phyloP scores from a whole-genome alignment of 2,113 vertebrate genomes.

The Callipepla squamata region DNA sequence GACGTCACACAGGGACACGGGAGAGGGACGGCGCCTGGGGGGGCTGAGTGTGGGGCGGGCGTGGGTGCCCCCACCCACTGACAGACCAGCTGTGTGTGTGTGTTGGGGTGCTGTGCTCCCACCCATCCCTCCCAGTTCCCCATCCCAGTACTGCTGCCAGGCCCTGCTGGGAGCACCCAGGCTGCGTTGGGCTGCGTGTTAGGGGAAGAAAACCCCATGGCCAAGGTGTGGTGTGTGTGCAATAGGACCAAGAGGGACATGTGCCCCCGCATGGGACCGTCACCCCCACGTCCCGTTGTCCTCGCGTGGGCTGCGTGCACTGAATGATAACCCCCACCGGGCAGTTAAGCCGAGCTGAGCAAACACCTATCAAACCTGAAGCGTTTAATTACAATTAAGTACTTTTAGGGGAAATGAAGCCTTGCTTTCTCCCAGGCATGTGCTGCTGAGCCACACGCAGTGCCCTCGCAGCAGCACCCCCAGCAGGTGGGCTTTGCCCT shows the following conservation, averaged over 20 bases:
- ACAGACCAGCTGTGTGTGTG: rapidly evolving
- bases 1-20: background rate
- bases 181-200: rapidly evolving
- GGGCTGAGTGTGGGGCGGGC: background rate
- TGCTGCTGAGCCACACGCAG: background rate
- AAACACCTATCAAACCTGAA: background rate
- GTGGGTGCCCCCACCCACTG: rapidly evolving
- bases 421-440: background rate
- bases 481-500: background rate
- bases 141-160: rapidly evolving
- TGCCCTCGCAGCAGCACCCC: background rate
- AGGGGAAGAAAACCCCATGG: rapidly evolving
- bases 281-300: too few relatives aligned
- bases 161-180: background rate
- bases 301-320: background rate
- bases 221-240: rapidly evolving
- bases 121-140: too few relatives aligned
- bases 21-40: background rate
- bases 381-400: conserved; percentile 24
- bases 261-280: too few relatives aligned
- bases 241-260: rapidly evolving
- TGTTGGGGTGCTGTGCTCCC: rapidly evolving
- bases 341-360: background rate
- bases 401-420: background rate
- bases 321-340: background rate